Evolutionary conservation across 2,888 invertebrate species (phyloP).

Genomic region (Ligdia adustata): DNA sequence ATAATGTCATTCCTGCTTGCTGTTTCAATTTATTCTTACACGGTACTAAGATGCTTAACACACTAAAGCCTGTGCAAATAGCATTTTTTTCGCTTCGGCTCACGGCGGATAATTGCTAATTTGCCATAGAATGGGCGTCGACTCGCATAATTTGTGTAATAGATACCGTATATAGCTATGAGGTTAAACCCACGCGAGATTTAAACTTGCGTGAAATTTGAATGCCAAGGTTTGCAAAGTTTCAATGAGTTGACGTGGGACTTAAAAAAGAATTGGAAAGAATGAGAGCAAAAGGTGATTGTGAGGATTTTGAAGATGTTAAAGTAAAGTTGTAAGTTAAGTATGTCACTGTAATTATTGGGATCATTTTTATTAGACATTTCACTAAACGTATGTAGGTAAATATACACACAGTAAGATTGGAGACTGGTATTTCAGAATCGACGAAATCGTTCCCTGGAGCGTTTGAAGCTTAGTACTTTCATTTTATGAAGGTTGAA

Average conservation of each 20-base stretch:
- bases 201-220: conserved; percentile 3
- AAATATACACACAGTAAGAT: too few relatives aligned
- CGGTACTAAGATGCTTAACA: background rate
- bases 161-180: conserved; percentile 15
- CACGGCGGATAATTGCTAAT: conserved; percentile 29
- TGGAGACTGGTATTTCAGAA: too few relatives aligned
- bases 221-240: conserved; percentile 1
- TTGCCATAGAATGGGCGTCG: conserved; percentile 20
- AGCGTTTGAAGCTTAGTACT: too few relatives aligned
- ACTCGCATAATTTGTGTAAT: conserved; percentile 31
- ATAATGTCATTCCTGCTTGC: background rate
- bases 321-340: too few relatives aligned
- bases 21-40: conserved; percentile 4
- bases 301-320: too few relatives aligned
- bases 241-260: background rate
- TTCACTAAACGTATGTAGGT: too few relatives aligned
- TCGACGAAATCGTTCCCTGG: too few relatives aligned
- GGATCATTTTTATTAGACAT: too few relatives aligned
- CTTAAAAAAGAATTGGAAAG: background rate
- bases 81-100: conserved; percentile 26
- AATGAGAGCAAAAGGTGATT: background rate
- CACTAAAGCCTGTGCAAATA: conserved; percentile 9
- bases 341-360: too few relatives aligned
- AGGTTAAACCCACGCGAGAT: conserved; percentile 20
- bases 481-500: too few relatives aligned